phyloP scores from a whole-genome alignment of 2,888 invertebrate genomes.

The Pycnomerus fuliginosus region DNA sequence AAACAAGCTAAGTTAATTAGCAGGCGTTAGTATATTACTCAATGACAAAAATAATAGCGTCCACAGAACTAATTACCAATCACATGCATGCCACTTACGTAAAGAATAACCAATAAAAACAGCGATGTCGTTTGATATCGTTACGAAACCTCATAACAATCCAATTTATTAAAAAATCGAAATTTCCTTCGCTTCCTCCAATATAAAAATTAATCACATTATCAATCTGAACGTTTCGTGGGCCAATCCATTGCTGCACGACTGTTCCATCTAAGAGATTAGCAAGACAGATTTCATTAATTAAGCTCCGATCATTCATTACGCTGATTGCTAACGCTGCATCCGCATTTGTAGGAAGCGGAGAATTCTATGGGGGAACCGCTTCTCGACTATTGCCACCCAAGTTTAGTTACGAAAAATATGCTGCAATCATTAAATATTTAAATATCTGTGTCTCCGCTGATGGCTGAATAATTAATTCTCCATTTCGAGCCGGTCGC shows the following conservation, averaged over 20 bases:
- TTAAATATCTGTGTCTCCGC: slow-evolving; percentile 7
- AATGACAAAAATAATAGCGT: slow-evolving; percentile 27
- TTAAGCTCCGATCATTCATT: slow-evolving; percentile 55
- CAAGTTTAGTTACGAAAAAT: too few species aligned
- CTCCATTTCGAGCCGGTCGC: not conserved
- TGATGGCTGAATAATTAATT: slow-evolving; percentile 12
- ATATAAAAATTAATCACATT: slow-evolving; percentile 56
- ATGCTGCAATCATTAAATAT: too few species aligned
- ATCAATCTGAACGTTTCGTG: slow-evolving; percentile 51
- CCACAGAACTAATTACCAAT: slow-evolving; percentile 24
- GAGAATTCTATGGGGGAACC: too few species aligned
- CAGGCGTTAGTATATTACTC: slow-evolving; percentile 19
- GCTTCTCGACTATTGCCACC: too few species aligned
- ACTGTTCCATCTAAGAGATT: slow-evolving; percentile 55
- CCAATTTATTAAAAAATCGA: slow-evolving; percentile 50
- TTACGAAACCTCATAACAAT: slow-evolving; percentile 41
- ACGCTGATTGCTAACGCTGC: slow-evolving; percentile 50
- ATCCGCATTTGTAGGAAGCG: too few species aligned
- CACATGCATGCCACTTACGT: slow-evolving; percentile 25
- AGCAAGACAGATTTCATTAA: slow-evolving; percentile 57
- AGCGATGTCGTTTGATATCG: slow-evolving; percentile 36
- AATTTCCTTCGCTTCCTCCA: slow-evolving; percentile 36
- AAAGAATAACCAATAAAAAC: slow-evolving; percentile 20
- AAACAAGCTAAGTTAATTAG: slow-evolving; percentile 19
- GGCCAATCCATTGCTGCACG: slow-evolving; percentile 48